Percentiles rank a stretch among this genome's conserved stretches.
Evolutionary conservation across 2,888 invertebrate species (phyloP).

Genomic region (Tachina lurida): DNA sequence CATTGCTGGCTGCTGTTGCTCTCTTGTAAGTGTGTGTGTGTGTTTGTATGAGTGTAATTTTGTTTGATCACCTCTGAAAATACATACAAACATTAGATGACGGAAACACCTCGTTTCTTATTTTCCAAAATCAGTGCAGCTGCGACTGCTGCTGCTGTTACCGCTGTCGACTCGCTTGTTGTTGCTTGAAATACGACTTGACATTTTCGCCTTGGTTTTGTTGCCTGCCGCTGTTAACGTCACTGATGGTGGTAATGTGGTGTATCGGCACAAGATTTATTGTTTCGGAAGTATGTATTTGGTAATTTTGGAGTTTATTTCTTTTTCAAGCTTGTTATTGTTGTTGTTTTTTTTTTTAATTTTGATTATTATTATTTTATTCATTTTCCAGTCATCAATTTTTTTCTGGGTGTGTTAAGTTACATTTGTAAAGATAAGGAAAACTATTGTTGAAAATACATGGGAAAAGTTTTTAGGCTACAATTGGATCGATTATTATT

Average conservation of each 20-base stretch:
- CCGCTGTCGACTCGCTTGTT: not conserved
- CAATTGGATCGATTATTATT: constrained; percentile 16
- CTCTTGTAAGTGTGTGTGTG: not conserved
- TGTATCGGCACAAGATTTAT: constrained; percentile 51
- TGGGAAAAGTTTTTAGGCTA: constrained; percentile 41
- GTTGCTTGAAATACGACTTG: constrained; percentile 32
- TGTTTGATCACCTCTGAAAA: constrained; percentile 39
- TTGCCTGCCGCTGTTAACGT: constrained; percentile 3
- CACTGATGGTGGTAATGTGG: constrained; percentile 1
- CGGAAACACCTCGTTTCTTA: constrained; percentile 70
- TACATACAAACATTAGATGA: constrained; percentile 52
- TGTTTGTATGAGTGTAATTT: not conserved
- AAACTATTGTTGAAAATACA: constrained; percentile 3
- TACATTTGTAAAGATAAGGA: constrained; percentile 22
- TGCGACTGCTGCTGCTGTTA: not conserved
- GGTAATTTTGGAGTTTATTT: constrained; percentile 49
- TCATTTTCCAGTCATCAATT: not conserved
- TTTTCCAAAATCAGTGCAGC: constrained; percentile 46
- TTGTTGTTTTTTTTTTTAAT: not conserved
- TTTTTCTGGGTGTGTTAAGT: constrained; percentile 40
- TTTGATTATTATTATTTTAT: not conserved
- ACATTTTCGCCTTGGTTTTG: constrained; percentile 38
- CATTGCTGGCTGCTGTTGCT: not conserved
- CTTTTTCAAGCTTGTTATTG: constrained; percentile 12
- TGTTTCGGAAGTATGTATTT: constrained; percentile 66